Evolutionary conservation across 2,888 invertebrate species (phyloP).

Genomic region (Ptychoptera albimana): DNA sequence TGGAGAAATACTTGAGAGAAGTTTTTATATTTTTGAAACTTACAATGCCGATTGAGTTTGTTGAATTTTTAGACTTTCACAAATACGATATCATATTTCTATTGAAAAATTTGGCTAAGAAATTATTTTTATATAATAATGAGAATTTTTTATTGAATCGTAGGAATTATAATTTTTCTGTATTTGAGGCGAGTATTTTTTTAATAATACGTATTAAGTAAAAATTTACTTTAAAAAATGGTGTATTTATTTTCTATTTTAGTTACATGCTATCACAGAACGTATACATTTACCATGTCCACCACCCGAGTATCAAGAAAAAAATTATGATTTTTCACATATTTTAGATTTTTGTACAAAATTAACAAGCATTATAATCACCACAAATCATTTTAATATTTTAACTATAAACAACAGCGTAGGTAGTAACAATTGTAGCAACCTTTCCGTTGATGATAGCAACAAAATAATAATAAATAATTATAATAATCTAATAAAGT

Average conservation of each 20-base stretch:
- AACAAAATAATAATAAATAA: not conserved
- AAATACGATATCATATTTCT: slow-evolving; percentile 80
- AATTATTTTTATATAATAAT: slow-evolving; percentile 62
- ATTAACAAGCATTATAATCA: slow-evolving; percentile 36
- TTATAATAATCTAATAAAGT: not conserved
- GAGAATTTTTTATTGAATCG: slow-evolving; percentile 34
- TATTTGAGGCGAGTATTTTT: slow-evolving; percentile 48
- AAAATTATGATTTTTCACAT: slow-evolving; percentile 77
- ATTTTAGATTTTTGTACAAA: slow-evolving; percentile 77
- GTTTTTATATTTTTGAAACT: slow-evolving; percentile 59
- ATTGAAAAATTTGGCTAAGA: slow-evolving; percentile 64
- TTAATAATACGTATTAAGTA: not conserved
- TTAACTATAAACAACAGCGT: slow-evolving; percentile 37
- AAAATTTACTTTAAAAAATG: not conserved
- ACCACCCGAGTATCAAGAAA: slow-evolving; percentile 56
- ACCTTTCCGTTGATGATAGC: not conserved
- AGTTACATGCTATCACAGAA: slow-evolving; percentile 83
- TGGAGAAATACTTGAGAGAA: slow-evolving; percentile 67
- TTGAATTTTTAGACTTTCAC: slow-evolving; percentile 76
- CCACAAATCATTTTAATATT: slow-evolving; percentile 16
- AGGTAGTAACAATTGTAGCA: not conserved
- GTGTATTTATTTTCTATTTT: slow-evolving; percentile 17
- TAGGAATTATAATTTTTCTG: slow-evolving; percentile 51
- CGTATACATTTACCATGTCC: slow-evolving; percentile 77
- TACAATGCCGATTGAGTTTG: slow-evolving; percentile 64